Evolutionary conservation across 2,888 invertebrate species (phyloP).

Genomic region (Argyra leucocephala): DNA sequence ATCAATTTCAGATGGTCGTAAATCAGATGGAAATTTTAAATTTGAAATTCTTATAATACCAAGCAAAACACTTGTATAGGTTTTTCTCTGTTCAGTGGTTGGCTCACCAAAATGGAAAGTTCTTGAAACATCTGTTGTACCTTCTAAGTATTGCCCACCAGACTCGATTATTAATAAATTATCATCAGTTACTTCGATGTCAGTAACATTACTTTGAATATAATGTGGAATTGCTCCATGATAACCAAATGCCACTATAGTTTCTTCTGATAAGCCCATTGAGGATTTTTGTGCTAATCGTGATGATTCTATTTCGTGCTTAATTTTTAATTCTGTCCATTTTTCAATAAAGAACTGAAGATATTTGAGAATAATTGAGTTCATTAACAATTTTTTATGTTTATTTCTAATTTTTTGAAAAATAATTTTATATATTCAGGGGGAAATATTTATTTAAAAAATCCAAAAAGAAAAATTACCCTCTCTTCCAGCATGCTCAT

Average conservation of each 20-base stretch:
- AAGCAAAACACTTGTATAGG: constrained; percentile 76
- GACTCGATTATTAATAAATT: constrained; percentile 85
- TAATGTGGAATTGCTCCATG: constrained; percentile 87
- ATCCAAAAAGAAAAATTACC: constrained; percentile 48
- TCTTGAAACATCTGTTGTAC: constrained; percentile 83
- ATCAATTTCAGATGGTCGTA: constrained; percentile 67
- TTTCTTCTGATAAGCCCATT: constrained; percentile 70
- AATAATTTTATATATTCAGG: too few relatives aligned
- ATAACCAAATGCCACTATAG: constrained; percentile 77
- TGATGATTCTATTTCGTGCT: constrained; percentile 59
- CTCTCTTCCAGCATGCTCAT: constrained; percentile 62
- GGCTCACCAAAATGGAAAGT: constrained; percentile 82
- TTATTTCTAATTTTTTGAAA: too few relatives aligned
- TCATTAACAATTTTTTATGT: background rate
- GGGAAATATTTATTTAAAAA: background rate
- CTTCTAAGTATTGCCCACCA: constrained; percentile 91
- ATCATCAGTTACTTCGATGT: constrained; percentile 57
- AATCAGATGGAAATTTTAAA: constrained; percentile 61
- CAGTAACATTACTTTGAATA: constrained; percentile 55
- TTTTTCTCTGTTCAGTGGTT: constrained; percentile 58
- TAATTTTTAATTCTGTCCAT: constrained; percentile 65
- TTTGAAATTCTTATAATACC: constrained; percentile 63
- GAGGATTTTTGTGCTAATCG: constrained; percentile 63
- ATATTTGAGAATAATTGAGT: constrained; percentile 11
- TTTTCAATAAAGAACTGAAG: constrained; percentile 41